A percentile compares a stretch with the other conserved stretches of the same genome.
Evolutionary conservation across 2,113 vertebrate species (phyloP).

Genomic region (Epinephelus cyanopodus): DNA sequence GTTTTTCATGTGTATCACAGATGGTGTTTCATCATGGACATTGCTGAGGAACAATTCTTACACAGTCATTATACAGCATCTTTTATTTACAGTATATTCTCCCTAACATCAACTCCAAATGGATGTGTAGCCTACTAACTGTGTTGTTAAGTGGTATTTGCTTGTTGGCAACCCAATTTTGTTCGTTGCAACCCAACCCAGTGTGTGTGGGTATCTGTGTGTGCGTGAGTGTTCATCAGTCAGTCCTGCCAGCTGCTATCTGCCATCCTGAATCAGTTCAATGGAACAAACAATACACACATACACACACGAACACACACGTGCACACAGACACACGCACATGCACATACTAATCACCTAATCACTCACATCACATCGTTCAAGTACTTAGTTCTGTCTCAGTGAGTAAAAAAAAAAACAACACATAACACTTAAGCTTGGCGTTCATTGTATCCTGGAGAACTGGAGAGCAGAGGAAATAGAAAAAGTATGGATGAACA

Average conservation of each 20-base stretch:
- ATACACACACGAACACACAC: conserved; percentile 7
- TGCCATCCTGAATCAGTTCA: conserved; percentile 62
- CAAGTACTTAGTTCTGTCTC: conserved; percentile 47
- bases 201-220: conserved; percentile 13
- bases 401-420: conserved; percentile 43
- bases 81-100: conserved; percentile 51
- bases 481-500: conserved; percentile 26
- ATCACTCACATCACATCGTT: conserved; percentile 45
- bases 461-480: conserved; percentile 13
- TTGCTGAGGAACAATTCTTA: conserved; percentile 24
- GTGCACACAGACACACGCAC: conserved; percentile 7
- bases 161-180: conserved; percentile 48
- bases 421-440: conserved; percentile 38
- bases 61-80: conserved; percentile 33
- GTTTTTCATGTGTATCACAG: conserved; percentile 20
- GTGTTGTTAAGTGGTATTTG: conserved; percentile 39
- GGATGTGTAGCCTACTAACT: conserved; percentile 45
- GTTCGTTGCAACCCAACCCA: neutral
- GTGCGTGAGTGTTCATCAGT: conserved; percentile 39
- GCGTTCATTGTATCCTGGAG: conserved; percentile 26
- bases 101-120: conserved; percentile 39
- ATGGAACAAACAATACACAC: conserved; percentile 39
- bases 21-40: conserved; percentile 36
- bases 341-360: conserved; percentile 47
- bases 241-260: conserved; percentile 62